These are phyloP conservation scores for Calameuta idolon DNA, from an alignment of 2,888 invertebrate species.

Conservation along the genomic window DNA sequence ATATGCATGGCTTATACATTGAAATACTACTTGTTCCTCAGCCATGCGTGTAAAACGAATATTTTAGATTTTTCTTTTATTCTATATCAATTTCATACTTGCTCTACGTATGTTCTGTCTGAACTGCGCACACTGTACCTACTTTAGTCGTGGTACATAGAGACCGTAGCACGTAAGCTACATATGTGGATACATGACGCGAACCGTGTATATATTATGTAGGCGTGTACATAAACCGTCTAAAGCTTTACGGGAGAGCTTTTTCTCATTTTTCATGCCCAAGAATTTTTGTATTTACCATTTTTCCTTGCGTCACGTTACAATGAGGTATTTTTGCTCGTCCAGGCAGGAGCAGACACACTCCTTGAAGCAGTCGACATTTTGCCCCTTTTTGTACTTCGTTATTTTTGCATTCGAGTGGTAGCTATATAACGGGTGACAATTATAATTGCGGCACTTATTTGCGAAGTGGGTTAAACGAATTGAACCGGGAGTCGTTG, in stretches of 20 bases:
- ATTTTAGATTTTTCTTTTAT: not conserved
- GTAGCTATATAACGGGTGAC: not conserved
- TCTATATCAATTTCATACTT: not conserved
- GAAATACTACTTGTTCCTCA: not conserved
- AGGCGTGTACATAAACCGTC: not conserved
- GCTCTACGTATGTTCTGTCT: not conserved
- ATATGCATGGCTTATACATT: not conserved
- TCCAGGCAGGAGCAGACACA: not conserved
- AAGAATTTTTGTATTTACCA: not conserved
- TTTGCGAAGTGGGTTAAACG: not conserved
- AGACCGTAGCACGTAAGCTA: not conserved
- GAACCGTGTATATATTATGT: not conserved
- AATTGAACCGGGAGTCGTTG: not conserved
- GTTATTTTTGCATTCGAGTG: not conserved
- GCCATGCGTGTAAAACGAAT: not conserved
- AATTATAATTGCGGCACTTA: not conserved
- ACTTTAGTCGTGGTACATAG: not conserved
- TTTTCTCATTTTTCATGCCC: not conserved
- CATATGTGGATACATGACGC: not conserved
- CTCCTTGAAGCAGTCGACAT: not conserved
- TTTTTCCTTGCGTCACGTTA: not conserved
- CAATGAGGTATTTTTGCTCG: not conserved
- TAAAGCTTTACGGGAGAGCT: not conserved
- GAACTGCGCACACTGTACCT: not conserved
- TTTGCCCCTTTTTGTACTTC: not conserved